These are phyloP conservation scores for Pteruthius melanotis DNA, from an alignment of 2,113 vertebrate genomes.

Conservation along the genomic window DNA sequence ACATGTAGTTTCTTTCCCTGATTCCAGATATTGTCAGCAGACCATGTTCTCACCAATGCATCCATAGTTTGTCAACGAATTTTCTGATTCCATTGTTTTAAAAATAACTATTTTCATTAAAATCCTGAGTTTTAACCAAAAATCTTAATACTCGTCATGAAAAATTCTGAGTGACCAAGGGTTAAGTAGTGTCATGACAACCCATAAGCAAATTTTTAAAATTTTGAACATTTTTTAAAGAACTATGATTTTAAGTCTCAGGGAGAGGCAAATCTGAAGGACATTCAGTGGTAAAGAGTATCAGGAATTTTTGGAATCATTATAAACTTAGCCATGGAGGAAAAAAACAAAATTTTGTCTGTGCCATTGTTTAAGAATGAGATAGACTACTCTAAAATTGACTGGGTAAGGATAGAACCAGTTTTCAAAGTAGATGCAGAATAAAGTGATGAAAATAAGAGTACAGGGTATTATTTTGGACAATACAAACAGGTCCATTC, in stretches of 20 bases:
- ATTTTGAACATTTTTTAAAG: not conserved
- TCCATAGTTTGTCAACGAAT: not conserved
- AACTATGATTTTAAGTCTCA: not conserved
- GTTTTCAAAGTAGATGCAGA: not conserved
- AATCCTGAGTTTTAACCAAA: not conserved
- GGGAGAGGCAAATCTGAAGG: not conserved
- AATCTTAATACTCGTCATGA: not conserved
- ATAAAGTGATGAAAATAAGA: not conserved
- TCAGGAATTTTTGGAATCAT: not conserved
- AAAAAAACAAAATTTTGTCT: not conserved
- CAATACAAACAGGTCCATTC: not conserved
- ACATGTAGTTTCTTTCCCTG: not conserved
- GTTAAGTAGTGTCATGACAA: not conserved
- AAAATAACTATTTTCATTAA: not conserved
- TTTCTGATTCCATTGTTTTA: not conserved
- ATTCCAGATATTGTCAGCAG: not conserved
- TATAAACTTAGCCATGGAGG: not conserved
- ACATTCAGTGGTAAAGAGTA: not conserved
- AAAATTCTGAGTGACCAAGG: not conserved
- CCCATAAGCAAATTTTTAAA: not conserved
- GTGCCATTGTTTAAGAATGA: not conserved
- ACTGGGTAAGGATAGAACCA: not conserved
- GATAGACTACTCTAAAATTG: not conserved
- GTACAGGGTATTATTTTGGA: not conserved
- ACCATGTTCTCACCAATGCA: not conserved